These are phyloP conservation scores for Trichomycterus rosablanca DNA, from an alignment of 2,113 vertebrate species.

Conservation along the genomic window DNA sequence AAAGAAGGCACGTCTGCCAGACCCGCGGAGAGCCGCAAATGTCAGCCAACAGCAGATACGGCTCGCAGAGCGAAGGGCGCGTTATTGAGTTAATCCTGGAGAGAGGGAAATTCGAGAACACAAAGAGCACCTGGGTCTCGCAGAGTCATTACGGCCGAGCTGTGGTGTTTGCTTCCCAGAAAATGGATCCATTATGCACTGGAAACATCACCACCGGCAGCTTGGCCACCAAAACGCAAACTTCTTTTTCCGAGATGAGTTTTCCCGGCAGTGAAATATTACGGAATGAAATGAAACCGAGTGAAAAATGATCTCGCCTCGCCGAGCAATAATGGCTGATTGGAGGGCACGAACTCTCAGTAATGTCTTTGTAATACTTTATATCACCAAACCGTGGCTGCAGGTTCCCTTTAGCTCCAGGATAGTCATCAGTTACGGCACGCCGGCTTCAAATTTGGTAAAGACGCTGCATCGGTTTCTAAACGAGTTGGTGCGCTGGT, in stretches of 20 bases:
- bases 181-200: constrained; percentile 19
- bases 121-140: constrained; percentile 50
- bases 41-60: constrained; percentile 29
- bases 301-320: constrained; percentile 8
- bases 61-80: constrained; percentile 22
- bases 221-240: constrained; percentile 12
- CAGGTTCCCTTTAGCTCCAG: neutral
- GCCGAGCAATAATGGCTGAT: neutral
- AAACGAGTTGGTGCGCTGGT: too few relatives aligned
- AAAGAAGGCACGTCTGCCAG: constrained; percentile 23
- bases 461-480: neutral
- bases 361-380: neutral
- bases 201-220: constrained; percentile 19
- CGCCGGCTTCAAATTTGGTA: constrained; percentile 6
- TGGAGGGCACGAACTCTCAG: neutral
- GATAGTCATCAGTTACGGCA: constrained; percentile 12
- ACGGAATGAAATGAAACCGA: neutral
- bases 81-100: constrained; percentile 43
- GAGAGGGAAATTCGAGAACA: constrained; percentile 47
- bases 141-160: constrained; percentile 37
- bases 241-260: constrained; percentile 8
- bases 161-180: constrained; percentile 18
- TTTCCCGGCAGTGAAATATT: constrained; percentile 15
- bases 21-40: constrained; percentile 41
- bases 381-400: constrained; percentile 3